Evolutionary conservation across 2,797 vertebrate genomes (phyloP).

Genomic region (Trichosurus vulpecula): DNA sequence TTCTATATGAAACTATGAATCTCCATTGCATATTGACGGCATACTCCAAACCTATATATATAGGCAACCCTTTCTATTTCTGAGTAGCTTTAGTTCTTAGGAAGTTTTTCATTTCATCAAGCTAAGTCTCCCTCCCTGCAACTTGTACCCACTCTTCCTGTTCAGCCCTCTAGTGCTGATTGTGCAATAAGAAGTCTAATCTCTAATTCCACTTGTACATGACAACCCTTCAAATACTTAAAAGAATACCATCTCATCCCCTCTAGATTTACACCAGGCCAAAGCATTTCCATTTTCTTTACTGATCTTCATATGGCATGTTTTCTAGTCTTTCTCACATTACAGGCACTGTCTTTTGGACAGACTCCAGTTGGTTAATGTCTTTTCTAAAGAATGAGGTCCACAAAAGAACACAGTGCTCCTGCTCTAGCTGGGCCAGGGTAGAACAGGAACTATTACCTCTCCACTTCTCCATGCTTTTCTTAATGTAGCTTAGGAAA

Average conservation of each 20-base stretch:
- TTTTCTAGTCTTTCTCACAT: background rate
- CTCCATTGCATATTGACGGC: background rate
- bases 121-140: background rate
- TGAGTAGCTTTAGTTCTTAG: background rate
- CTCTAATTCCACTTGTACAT: background rate
- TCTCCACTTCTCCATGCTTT: background rate
- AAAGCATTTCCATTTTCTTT: background rate
- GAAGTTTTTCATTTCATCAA: background rate
- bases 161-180: background rate
- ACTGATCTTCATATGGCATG: background rate
- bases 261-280: background rate
- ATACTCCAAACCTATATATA: background rate
- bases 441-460: background rate
- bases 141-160: background rate
- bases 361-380: background rate
- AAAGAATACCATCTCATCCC: background rate
- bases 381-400: background rate
- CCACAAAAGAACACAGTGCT: background rate
- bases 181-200: background rate
- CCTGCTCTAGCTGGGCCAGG: background rate
- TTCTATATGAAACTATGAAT: background rate
- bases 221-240: background rate
- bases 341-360: background rate
- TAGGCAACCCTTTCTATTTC: background rate
- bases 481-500: background rate